phyloP scores from a whole-genome alignment of 2,113 vertebrate genomes.

The Nesogale talazaci region DNA sequence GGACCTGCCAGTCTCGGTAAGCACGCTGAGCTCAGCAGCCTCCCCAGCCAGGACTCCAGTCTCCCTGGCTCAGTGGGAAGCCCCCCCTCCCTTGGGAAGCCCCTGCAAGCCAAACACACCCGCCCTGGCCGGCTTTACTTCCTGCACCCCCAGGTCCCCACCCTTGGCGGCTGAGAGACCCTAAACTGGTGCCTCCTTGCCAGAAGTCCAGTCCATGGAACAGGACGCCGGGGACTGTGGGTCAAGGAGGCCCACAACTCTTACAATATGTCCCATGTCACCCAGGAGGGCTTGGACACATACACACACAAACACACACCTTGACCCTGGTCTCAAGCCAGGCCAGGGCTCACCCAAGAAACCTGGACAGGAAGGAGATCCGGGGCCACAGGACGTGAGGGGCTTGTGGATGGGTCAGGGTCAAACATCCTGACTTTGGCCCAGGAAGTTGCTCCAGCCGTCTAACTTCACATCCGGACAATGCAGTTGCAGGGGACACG shows the following conservation, averaged over 20 bases:
- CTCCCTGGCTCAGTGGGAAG: background rate
- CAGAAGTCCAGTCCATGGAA: background rate
- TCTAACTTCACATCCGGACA: background rate
- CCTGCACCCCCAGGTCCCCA: background rate
- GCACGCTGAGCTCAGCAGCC: background rate
- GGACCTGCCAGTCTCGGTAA: background rate
- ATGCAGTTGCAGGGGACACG: background rate
- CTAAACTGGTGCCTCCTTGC: background rate
- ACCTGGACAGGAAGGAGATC: background rate
- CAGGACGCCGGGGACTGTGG: background rate
- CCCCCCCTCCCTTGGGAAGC: background rate
- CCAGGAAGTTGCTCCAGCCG: background rate
- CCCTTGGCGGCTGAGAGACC: rapidly evolving
- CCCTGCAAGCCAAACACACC: background rate
- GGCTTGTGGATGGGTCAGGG: background rate
- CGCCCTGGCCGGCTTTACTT: background rate
- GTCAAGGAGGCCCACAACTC: background rate
- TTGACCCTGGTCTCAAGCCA: background rate
- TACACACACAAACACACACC: no score
- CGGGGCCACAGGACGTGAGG: background rate
- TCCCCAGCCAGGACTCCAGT: background rate
- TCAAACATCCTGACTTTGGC: background rate
- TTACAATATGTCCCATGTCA: background rate
- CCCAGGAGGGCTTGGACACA: background rate
- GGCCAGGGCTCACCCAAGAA: background rate